Conservation (phyloP, 2,113 vertebrate genomes). For the Malurus alboscapulatus region DNA sequence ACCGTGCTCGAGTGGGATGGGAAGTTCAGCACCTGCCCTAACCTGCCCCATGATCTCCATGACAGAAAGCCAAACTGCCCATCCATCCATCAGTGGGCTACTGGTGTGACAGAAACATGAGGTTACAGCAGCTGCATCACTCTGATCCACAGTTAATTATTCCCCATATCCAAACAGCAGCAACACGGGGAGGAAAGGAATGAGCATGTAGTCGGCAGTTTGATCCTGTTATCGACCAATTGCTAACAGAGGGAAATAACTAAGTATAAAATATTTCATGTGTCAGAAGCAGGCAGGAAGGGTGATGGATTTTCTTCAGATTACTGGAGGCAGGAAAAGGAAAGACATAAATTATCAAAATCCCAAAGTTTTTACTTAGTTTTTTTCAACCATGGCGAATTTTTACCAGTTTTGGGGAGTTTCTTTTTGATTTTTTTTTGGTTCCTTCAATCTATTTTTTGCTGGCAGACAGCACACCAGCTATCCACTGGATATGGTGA, state of each 20-base stretch:
- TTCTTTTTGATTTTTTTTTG: background rate
- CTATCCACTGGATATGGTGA: background rate
- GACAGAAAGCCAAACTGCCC: background rate
- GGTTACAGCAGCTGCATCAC: background rate
- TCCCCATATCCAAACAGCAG: background rate
- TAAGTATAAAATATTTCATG: background rate
- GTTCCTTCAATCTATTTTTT: background rate
- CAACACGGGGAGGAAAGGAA: background rate
- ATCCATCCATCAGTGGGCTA: background rate
- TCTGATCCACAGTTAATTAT: background rate
- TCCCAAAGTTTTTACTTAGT: background rate
- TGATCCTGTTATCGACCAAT: background rate
- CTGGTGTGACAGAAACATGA: background rate
- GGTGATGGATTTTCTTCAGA: background rate
- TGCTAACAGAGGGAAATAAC: background rate
- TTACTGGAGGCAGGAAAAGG: background rate
- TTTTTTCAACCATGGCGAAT: background rate
- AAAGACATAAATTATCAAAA: background rate
- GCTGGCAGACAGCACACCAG: constrained; percentile 20
- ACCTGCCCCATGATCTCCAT: rapidly evolving
- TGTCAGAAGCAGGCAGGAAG: background rate
- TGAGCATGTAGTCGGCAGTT: rapidly evolving
- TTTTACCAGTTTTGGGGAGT: background rate
- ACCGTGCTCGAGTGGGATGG: rapidly evolving
- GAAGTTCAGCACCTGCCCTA: rapidly evolving